Conservation (phyloP, 1,140 invertebrate species). For the Macrocentrus cingulum region DNA sequence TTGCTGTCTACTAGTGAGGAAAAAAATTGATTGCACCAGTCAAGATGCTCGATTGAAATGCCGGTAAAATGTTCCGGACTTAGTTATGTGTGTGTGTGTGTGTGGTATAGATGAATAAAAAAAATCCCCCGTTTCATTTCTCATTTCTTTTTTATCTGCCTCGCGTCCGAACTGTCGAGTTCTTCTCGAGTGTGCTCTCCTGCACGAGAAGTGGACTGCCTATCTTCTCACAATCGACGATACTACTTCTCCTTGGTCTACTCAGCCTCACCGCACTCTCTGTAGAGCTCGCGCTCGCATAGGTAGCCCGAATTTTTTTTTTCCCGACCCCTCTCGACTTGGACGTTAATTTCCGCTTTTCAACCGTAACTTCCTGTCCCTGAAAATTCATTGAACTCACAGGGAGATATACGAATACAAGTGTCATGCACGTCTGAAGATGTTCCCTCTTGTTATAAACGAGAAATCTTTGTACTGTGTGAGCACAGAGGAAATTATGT, state of each 20-base stretch:
- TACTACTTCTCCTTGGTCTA: neutral
- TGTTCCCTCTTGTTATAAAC: neutral
- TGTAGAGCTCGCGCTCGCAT: too few species aligned
- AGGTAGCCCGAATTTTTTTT: neutral
- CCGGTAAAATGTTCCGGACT: neutral
- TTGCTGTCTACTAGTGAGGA: too few species aligned
- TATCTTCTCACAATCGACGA: constrained; percentile 17
- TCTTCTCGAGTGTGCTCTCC: constrained; percentile 6
- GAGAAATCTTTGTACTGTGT: too few species aligned
- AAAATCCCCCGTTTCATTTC: neutral
- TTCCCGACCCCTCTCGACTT: neutral
- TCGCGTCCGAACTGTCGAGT: constrained; percentile 15
- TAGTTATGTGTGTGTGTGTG: too few species aligned
- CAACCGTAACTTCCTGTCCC: constrained; percentile 17
- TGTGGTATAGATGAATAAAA: neutral
- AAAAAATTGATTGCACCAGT: constrained; percentile 12
- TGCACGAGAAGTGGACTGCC: constrained; percentile 14
- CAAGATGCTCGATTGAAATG: constrained; percentile 12
- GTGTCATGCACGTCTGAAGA: neutral
- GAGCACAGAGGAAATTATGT: too few species aligned
- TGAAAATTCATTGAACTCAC: constrained; percentile 6
- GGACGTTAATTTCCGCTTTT: constrained; percentile 20
- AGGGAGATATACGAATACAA: too few species aligned
- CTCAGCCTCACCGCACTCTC: too few species aligned
- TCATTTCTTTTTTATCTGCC: neutral